phyloP scores from a whole-genome alignment of 2,888 invertebrate species.

The Pseudoips prasinana region DNA sequence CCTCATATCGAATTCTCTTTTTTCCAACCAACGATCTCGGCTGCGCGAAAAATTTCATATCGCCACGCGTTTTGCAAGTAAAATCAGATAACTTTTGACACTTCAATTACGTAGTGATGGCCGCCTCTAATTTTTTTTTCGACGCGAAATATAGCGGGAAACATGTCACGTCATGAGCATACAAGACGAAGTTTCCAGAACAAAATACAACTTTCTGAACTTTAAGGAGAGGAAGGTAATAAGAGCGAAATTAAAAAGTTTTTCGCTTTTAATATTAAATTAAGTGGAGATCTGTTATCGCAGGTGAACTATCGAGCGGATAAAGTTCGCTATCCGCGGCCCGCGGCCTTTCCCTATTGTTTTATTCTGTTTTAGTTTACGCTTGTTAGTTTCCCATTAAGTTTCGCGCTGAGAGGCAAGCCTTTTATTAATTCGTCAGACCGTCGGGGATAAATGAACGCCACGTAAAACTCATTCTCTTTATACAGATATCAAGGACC shows the following conservation, averaged over 20 bases:
- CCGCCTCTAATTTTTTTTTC: conserved; percentile 66
- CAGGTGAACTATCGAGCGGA: conserved; percentile 51
- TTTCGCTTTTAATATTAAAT: conserved; percentile 62
- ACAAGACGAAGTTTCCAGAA: conserved; percentile 64
- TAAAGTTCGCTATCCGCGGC: conserved; percentile 33
- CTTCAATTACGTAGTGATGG: conserved; percentile 80
- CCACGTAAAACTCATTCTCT: conserved; percentile 50
- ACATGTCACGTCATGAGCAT: conserved; percentile 70
- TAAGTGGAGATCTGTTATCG: conserved; percentile 48
- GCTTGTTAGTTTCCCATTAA: conserved; percentile 67
- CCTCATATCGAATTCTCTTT: conserved; percentile 79
- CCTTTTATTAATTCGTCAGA: conserved; percentile 58
- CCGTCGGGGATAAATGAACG: conserved; percentile 42
- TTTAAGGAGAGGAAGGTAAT: conserved; percentile 54
- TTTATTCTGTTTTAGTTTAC: conserved; percentile 64
- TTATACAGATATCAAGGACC: conserved; percentile 37
- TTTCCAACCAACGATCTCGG: conserved; percentile 69
- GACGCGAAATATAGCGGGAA: conserved; percentile 50
- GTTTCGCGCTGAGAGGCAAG: conserved; percentile 46
- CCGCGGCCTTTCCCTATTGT: conserved; percentile 46
- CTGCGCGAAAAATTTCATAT: conserved; percentile 77
- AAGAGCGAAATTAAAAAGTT: conserved; percentile 67
- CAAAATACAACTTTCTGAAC: conserved; percentile 64
- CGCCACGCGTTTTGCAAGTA: conserved; percentile 78
- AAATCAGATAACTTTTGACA: conserved; percentile 82